A percentile compares a stretch with the other conserved stretches of the same genome.
phyloP scores from a whole-genome alignment of 2,113 vertebrate genomes.

The Melierax canorus region DNA sequence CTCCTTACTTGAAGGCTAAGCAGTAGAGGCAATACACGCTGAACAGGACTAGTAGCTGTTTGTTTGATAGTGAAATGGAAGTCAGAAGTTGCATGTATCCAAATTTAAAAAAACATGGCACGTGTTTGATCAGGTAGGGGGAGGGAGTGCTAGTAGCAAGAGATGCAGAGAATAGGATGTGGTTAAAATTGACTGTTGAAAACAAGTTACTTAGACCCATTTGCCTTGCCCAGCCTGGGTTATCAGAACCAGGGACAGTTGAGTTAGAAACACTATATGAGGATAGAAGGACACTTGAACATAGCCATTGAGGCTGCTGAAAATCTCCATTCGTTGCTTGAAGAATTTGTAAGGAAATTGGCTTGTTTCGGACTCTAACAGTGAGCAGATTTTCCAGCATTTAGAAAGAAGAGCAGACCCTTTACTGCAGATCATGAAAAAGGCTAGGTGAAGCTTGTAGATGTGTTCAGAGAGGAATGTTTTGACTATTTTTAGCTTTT shows the following conservation, averaged over 20 bases:
- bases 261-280: background rate
- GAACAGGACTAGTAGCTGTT: background rate
- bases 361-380: background rate
- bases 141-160: accelerated
- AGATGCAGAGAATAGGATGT: background rate
- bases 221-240: background rate
- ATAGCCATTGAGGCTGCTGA: background rate
- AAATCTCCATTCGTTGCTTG: background rate
- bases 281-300: background rate
- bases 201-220: background rate
- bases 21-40: background rate
- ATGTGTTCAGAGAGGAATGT: background rate
- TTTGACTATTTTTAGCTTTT: background rate
- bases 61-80: background rate
- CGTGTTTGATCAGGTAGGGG: background rate
- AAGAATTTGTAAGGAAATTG: background rate
- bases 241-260: background rate
- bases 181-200: background rate
- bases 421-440: background rate
- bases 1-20: background rate
- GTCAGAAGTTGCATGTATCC: accelerated
- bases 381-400: background rate
- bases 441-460: background rate
- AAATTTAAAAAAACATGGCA: background rate
- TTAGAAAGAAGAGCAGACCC: background rate